phyloP scores from a whole-genome alignment of 1,140 invertebrate genomes.

The Solen grandis region DNA sequence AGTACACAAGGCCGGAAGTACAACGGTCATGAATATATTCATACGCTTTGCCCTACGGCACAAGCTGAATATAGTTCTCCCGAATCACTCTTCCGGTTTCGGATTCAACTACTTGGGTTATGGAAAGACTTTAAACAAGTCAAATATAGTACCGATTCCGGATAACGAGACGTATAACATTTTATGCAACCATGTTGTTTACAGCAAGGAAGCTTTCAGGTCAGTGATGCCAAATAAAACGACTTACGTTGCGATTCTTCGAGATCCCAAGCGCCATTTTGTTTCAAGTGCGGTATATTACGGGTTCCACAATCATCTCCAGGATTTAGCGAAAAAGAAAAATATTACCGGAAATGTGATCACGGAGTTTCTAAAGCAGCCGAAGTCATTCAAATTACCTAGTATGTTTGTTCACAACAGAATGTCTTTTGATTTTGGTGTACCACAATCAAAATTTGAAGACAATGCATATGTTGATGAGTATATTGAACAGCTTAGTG shows the following conservation, averaged over 20 bases:
- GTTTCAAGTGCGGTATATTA: slow-evolving; percentile 69
- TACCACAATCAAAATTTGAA: slow-evolving; percentile 53
- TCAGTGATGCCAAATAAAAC: slow-evolving; percentile 68
- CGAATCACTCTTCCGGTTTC: slow-evolving; percentile 34
- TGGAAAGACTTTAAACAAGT: slow-evolving; percentile 22
- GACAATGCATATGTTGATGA: slow-evolving; percentile 48
- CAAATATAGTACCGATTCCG: slow-evolving; percentile 54
- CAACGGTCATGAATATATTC: slow-evolving; percentile 71
- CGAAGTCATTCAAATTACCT: not conserved
- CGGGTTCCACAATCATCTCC: slow-evolving; percentile 42
- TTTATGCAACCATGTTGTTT: slow-evolving; percentile 67
- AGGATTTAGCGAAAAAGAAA: not conserved
- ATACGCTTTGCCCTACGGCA: slow-evolving; percentile 64
- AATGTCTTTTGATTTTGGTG: slow-evolving; percentile 71
- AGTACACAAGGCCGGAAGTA: slow-evolving; percentile 74
- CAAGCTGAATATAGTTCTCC: slow-evolving; percentile 67
- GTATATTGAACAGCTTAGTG: slow-evolving; percentile 64
- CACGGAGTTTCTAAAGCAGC: slow-evolving; percentile 45
- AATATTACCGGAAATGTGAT: slow-evolving; percentile 5
- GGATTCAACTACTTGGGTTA: slow-evolving; percentile 60
- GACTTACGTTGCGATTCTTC: slow-evolving; percentile 66
- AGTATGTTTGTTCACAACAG: slow-evolving; percentile 66
- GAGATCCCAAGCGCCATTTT: slow-evolving; percentile 72
- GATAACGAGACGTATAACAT: slow-evolving; percentile 57
- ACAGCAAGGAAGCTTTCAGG: slow-evolving; percentile 57